These are phyloP conservation scores for Paedocypris sp. DNA, from an alignment of 2,113 vertebrate species.

Conservation along the genomic window DNA sequence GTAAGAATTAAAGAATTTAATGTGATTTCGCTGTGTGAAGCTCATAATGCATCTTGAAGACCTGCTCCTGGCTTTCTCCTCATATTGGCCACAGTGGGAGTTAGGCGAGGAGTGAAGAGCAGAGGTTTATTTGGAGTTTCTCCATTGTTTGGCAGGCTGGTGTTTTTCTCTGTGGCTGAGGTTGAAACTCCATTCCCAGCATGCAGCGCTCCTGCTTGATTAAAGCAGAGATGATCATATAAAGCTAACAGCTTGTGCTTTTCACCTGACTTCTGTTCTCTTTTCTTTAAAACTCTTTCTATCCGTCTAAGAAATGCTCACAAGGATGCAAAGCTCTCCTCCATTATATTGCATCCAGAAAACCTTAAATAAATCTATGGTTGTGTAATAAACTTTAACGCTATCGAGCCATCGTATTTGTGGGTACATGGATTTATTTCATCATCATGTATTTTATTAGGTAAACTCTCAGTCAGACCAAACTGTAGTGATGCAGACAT, in stretches of 20 bases:
- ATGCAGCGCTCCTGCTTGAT: constrained; percentile 54
- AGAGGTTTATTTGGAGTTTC: constrained; percentile 51
- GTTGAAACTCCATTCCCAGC: constrained; percentile 51
- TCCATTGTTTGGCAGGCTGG: constrained; percentile 45
- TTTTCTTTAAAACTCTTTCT: constrained; percentile 17
- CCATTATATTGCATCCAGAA: too few relatives aligned
- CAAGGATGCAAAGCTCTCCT: too few relatives aligned
- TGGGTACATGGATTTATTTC: too few relatives aligned
- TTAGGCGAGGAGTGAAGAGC: constrained; percentile 39
- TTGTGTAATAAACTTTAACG: too few relatives aligned
- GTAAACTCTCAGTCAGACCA: too few relatives aligned
- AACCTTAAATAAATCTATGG: too few relatives aligned
- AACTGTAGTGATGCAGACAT: too few relatives aligned
- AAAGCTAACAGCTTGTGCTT: constrained; percentile 28
- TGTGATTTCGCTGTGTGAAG: constrained; percentile 43
- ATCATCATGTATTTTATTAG: too few relatives aligned
- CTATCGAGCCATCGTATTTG: too few relatives aligned
- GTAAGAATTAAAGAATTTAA: constrained; percentile 62
- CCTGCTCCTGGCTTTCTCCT: constrained; percentile 39
- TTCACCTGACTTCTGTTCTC: constrained; percentile 1
- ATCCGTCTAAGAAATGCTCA: too few relatives aligned
- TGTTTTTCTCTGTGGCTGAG: constrained; percentile 54
- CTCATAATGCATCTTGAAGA: constrained; percentile 50
- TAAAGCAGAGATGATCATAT: constrained; percentile 47
- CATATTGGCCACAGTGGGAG: constrained; percentile 63